Evolutionary conservation across 2,888 invertebrate genomes (phyloP).

Genomic region (Melieria crassipennis): DNA sequence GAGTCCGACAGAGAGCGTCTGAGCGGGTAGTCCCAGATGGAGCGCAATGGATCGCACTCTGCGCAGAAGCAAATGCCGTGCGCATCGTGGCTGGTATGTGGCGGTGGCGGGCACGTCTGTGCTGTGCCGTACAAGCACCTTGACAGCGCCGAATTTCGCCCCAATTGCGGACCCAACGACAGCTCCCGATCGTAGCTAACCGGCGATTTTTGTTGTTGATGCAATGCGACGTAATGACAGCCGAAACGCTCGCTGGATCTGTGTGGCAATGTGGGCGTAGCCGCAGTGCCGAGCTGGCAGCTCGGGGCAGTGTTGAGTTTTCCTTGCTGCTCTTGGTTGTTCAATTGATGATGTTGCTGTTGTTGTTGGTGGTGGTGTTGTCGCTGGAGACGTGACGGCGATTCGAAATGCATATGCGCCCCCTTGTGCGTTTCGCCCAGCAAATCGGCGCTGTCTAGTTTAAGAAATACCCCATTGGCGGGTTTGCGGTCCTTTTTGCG

Average conservation of each 20-base stretch:
- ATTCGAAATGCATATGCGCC: background rate
- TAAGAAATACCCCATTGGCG: slow-evolving; percentile 62
- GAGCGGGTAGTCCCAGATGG: slow-evolving; percentile 65
- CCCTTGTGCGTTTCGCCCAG: background rate
- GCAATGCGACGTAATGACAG: too few relatives aligned
- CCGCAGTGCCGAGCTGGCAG: too few relatives aligned
- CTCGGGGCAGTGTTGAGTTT: too few relatives aligned
- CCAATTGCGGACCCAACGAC: too few relatives aligned
- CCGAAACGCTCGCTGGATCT: too few relatives aligned
- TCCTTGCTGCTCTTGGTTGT: too few relatives aligned
- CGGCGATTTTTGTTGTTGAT: too few relatives aligned
- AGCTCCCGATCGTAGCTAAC: too few relatives aligned
- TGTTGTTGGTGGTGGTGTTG: slow-evolving; percentile 37
- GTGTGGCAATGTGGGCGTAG: too few relatives aligned
- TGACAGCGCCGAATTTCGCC: too few relatives aligned
- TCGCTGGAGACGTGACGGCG: slow-evolving; percentile 25
- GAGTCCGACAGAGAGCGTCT: slow-evolving; percentile 64
- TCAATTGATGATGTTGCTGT: slow-evolving; percentile 18
- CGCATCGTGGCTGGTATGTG: background rate
- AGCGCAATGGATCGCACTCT: slow-evolving; percentile 63
- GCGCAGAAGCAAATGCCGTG: slow-evolving; percentile 57
- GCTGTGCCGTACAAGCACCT: too few relatives aligned
- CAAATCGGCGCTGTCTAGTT: slow-evolving; percentile 6
- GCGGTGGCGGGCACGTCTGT: slow-evolving; percentile 17
- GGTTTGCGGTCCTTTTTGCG: slow-evolving; percentile 90